Base-by-base conservation (phyloP, 2,797 vertebrate genomes). In the Manis pentadactyla region DNA sequence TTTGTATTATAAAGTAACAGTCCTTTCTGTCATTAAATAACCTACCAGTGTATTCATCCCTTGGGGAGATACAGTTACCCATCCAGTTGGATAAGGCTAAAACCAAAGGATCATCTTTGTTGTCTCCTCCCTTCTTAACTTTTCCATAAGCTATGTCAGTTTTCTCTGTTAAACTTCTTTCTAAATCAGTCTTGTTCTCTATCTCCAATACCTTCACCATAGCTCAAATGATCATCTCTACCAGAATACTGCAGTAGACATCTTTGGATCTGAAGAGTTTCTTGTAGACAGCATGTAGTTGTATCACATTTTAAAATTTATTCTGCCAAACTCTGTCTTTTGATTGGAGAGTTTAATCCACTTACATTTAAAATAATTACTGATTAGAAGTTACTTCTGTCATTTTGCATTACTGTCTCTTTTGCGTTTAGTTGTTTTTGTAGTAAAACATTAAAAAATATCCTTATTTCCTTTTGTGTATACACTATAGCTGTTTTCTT, bases 301-400 rank as follows among this genome's bases (percentile, higher is more conserved):
- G 42, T 10, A 73, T 91, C 18, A 21, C 61, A 17, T 68, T 61
- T 59, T 57, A 9, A 46, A 46, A 46, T 46, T 46, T 10, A 46
- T 46, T 46, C 42, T 46, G 42, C 10, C 42, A 46, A 46, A 46
- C 39, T 90, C 61, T 69, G 63, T 19, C 64, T 88, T 89, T 82
- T 37, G 68, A 57, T 64, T 88, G 57, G 31, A 74, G 49, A 57
- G 46, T 82, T 93, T 64, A 81, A 88, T 34, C 21, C 15, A 34
- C 46, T 64, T 66, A 74, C 68, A 66, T 53, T 88, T 73, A 46
- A 71, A 88, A 57, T 88, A 86, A 78, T 93, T 93, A 78, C 84
- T 87, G 73, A 61, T 59, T 55, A 63, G 31, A n/a, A 93, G 49
- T 23, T 53, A 82, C 46, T 63, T 93, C 5, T 55, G 63, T 81